Base-by-base conservation (phyloP, 92 coral and sea anemone species). In the Plumapathes pennacea region DNA sequence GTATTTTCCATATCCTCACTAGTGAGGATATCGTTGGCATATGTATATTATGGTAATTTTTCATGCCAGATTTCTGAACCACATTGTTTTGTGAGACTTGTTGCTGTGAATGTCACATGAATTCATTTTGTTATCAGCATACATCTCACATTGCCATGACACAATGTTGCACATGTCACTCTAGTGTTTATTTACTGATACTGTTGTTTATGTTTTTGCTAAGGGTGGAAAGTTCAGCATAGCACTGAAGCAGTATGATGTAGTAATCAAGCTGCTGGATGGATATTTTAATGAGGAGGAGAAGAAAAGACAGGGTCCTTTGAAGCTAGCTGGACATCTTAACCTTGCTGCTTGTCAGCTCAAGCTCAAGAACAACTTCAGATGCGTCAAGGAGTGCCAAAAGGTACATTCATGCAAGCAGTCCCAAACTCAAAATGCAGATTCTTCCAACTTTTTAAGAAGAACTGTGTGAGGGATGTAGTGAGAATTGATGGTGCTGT, bases 311-410 rank as follows among this genome's bases (percentile, higher is more conserved):
- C 58, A 66, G 4, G 81, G 83, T 29, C 89, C 89, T 1, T 32
- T 92, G 32, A 59, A 78, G 47, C 52, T 88, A 3, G 98, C 87
- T 14, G 98, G 96, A 6, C 96, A 92, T 48, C 87, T 92, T 2
- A 92, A 92, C 57, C 65, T 92, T 10, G 96, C 96, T 0, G 85
- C 85, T 3, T 92, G 98, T 40, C 90, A 92, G 28, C 52, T 92
- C 31, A 92, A 88, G 25, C 86, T 92, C 17, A 72, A 59, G 4
- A 82, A 81, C 48, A 69, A 88, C 69, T 37, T 39, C 63, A 89
- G 88, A 60, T 92, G 98, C 59, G 84, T 92, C 14, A 76, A 69
- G 25, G 88, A 81, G 4, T 92, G 98, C 64, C 85, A 88, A 37
- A 84, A 84, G 89, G 98, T 92, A 31, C 45, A n/a, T n/a, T n/a